Evolutionary conservation across 30 jellyfish, hydroid and myxozoan genomes (phyloP), one percentile per base, ranked within the genome.

Genomic region (Aurelia sp.): DNA sequence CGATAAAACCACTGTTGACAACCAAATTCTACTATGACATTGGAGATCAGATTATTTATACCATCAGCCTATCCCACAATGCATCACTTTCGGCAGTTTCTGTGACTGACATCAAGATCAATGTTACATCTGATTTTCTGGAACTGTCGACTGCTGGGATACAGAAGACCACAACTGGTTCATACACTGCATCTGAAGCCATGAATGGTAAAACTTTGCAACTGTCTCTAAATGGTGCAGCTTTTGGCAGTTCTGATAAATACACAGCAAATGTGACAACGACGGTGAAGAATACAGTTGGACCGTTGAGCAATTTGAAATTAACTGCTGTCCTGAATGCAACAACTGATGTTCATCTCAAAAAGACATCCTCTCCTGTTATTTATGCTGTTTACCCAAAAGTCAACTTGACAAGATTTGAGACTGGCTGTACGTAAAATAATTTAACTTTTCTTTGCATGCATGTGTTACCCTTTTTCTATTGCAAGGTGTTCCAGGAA

Each of bases 331-430:
- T 67, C 41, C 78, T 76, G 13, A 82, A 81, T 30, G 82, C 87
- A 15, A 71, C 86, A 0, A 51, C 91, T 12, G 82, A 80, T 76
- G 85, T 51, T 74, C 58, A 55, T 37, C 20, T 73, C 41, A 72
- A 67, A 15, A 64, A 19, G 17, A 72, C 72, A 1, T 86, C 98
- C 0, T 15, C 77, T 16, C 98, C 98, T 4, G 80, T 76, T 13
- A 87, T 92, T 27, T 86, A 70, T 62, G 96, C 92, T 18, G 98
- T 92, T 57, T 92, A 77, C 77, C 98, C 98, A 3, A 76, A 64
- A 37, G 98, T 92, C 78, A 91, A 91, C 72, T 63, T 91, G 22
- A 76, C 96, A 18, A 66, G 88, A 61, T 13, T 55, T 4, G 19
- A 64, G 4, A 44, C 27, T 8, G 82, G 86, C 8, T 78, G 97